These are phyloP conservation scores for Volucella inanis DNA, from an alignment of 2,888 invertebrate species.

Conservation along the genomic window DNA sequence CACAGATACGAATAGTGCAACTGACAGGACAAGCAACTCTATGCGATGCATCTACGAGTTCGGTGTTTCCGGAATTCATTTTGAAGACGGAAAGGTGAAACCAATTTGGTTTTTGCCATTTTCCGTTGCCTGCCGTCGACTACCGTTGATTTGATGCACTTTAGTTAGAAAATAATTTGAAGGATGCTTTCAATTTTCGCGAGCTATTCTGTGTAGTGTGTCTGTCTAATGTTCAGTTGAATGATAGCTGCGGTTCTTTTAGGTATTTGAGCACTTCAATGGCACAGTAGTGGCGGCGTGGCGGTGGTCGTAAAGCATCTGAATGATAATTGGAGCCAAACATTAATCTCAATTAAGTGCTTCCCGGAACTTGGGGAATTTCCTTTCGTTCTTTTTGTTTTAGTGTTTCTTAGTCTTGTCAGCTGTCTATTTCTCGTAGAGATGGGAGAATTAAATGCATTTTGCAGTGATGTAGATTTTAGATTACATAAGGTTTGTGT, in stretches of 20 bases:
- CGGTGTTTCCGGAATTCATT: constrained; percentile 60
- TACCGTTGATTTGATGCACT: constrained; percentile 20
- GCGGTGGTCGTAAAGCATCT: constrained; percentile 56
- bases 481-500: constrained; percentile 32
- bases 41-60: constrained; percentile 8
- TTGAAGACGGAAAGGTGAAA: constrained; percentile 70
- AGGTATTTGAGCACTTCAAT: background rate
- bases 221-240: background rate
- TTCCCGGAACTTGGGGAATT: constrained; percentile 58
- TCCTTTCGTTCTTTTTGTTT: too few relatives aligned
- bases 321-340: constrained; percentile 78
- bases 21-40: background rate
- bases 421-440: background rate
- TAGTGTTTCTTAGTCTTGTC: background rate
- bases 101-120: constrained; percentile 72
- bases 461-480: constrained; percentile 1
- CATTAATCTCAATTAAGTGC: constrained; percentile 79
- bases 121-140: constrained; percentile 36
- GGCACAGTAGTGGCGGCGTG: background rate
- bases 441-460: constrained; percentile 20
- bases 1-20: background rate
- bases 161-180: constrained; percentile 59
- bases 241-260: constrained; percentile 9
- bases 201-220: background rate
- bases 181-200: constrained; percentile 65